Evolutionary conservation across 2,113 vertebrate species (phyloP).

Genomic region (Mustelus asterias): DNA sequence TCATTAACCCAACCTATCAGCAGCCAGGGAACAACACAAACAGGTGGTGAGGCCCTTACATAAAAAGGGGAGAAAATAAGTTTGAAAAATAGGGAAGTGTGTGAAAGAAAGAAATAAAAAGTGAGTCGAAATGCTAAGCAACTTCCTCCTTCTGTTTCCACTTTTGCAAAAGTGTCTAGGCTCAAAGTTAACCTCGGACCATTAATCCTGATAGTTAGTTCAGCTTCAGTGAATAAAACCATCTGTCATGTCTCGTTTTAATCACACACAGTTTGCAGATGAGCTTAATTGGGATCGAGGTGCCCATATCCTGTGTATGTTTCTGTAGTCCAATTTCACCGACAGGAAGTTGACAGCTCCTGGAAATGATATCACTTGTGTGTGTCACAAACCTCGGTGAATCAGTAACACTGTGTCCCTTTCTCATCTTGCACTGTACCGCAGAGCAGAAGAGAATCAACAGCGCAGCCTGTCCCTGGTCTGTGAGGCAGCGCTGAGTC

Average conservation of each 20-base stretch:
- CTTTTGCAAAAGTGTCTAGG: neutral
- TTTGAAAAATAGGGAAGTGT: neutral
- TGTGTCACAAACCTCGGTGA: neutral
- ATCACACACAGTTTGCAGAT: neutral
- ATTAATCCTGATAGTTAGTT: neutral
- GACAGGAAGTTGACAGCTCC: neutral
- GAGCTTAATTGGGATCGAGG: neutral
- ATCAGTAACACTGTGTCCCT: neutral
- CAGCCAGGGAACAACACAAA: neutral
- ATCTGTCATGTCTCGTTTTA: neutral
- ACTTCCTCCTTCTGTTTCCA: constrained; percentile 4
- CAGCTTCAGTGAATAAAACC: neutral
- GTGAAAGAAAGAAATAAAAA: neutral
- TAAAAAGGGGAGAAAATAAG: neutral
- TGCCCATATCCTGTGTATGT: neutral
- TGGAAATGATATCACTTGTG: neutral
- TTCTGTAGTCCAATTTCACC: neutral
- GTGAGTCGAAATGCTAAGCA: neutral
- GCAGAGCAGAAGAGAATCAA: neutral
- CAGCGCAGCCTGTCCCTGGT: neutral
- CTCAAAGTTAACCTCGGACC: neutral
- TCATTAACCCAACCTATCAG: neutral
- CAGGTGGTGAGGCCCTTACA: neutral
- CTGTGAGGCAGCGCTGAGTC: neutral
- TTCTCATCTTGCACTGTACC: neutral